These are phyloP conservation scores for Colinus virginianus DNA, from an alignment of 2,113 vertebrate species.

Conservation along the genomic window DNA sequence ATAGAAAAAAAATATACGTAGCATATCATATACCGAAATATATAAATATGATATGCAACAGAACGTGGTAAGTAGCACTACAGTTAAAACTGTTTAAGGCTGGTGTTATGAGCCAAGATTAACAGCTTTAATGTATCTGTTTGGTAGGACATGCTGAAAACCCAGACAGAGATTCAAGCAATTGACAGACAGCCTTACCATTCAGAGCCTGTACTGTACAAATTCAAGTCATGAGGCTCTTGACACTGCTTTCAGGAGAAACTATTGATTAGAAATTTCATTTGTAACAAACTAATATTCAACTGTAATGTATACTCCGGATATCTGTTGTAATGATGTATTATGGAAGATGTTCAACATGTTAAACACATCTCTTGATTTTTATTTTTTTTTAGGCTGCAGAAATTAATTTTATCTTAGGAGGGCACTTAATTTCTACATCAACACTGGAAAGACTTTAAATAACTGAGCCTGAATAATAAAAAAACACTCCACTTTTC, in stretches of 20 bases:
- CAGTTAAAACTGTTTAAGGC: background rate
- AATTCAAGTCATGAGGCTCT: conserved; percentile 44
- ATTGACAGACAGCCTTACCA: conserved; percentile 61
- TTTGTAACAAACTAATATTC: conserved; percentile 26
- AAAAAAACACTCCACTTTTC: background rate
- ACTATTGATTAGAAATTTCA: conserved; percentile 50
- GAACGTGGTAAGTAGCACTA: conserved; percentile 18
- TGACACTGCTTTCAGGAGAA: conserved; percentile 51
- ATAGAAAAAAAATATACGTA: background rate
- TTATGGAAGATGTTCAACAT: background rate
- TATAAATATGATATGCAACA: background rate
- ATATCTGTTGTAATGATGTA: background rate
- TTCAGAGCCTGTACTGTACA: conserved; percentile 55
- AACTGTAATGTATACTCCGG: background rate
- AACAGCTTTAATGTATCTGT: conserved; percentile 3
- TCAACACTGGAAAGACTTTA: background rate
- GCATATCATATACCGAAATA: background rate
- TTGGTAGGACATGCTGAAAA: conserved; percentile 60
- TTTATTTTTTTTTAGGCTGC: background rate
- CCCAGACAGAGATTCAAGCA: conserved; percentile 52
- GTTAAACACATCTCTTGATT: background rate
- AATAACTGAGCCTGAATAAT: background rate
- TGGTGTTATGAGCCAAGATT: background rate
- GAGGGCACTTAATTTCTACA: background rate
- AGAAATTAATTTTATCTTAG: background rate